Conservation (phyloP, 2,797 vertebrate genomes). For the Clarias platycephalus region DNA sequence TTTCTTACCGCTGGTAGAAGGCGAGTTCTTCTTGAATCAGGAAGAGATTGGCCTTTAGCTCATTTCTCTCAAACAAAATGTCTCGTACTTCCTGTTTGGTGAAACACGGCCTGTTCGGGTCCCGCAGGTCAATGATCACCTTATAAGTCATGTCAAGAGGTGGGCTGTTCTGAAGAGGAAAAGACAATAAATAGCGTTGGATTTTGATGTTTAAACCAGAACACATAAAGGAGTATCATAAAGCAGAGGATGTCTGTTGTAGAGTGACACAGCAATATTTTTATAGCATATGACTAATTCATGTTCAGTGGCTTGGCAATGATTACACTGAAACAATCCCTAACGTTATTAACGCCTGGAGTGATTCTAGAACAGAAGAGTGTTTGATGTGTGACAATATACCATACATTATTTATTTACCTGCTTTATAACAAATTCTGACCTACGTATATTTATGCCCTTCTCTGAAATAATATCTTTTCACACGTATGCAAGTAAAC, state of each 20-base stretch:
- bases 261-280: slow-evolving; percentile 12
- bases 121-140: slow-evolving; percentile 63
- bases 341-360: background rate
- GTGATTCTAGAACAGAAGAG: background rate
- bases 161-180: slow-evolving; percentile 58
- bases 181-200: background rate
- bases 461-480: background rate
- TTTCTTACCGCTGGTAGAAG: slow-evolving; percentile 89
- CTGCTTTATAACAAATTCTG: background rate
- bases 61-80: slow-evolving; percentile 90
- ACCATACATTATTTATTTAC: background rate
- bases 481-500: background rate
- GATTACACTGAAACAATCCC: slow-evolving; percentile 8
- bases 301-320: no score
- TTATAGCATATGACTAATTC: background rate
- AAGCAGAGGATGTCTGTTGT: background rate
- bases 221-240: background rate
- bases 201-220: background rate
- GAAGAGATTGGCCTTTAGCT: slow-evolving; percentile 95
- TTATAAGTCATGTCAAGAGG: slow-evolving; percentile 57
- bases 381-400: background rate
- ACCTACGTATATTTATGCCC: background rate
- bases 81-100: slow-evolving; percentile 90
- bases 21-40: slow-evolving; percentile 92
- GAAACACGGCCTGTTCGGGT: slow-evolving; percentile 78